Base-by-base conservation (phyloP, 2,888 invertebrate species). In the Hylaea fasciaria region DNA sequence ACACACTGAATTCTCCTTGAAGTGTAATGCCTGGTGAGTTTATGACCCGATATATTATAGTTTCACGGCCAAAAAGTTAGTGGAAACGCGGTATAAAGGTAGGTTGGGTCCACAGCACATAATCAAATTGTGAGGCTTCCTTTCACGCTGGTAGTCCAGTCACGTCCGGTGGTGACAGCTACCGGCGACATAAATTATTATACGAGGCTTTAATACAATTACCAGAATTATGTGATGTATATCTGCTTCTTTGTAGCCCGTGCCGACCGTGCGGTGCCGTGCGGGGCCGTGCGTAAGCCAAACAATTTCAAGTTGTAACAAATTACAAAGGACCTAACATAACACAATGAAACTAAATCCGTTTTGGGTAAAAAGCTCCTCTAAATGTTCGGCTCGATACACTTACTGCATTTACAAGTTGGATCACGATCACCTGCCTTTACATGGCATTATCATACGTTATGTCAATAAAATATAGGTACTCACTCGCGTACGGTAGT, bases 81-180 rank as follows among this genome's bases (percentile, higher is more conserved):
- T 56, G 50, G 17, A 43, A 46, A 52, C 53, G 46, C 32, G 55
- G 17, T 51, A 45, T 49, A 62, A 53, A 48, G 68, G 55, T 59
- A 65, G 61, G 61, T 57, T 49, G 56, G 48, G 46, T 39, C 22
- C n/a, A 41, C 17, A 61, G 47, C 50, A 45, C 40, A 65, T 70
- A 72, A 72, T 72, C 67, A 64, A 65, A 71, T 70, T 64, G 49
- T 59, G 48, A 62, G 52, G 53, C 57, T 65, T 48, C 41, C 47
- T 41, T 43, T 29, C 52, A 40, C 9, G 32, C 32, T 9, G 32
- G 46, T 14, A 67, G 65, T 68, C 69, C 35, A 61, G 68, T 69
- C 73, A 73, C 66, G 72, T 69, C 63, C 62, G 37, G 51, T 39
- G 50, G 50, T 63, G 68, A 64, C 65, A 62, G 46, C 53, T 52